Evolutionary conservation across 2,888 invertebrate species (phyloP), one percentile per base, ranked within the genome.

Genomic region (Agapostemon virescens): DNA sequence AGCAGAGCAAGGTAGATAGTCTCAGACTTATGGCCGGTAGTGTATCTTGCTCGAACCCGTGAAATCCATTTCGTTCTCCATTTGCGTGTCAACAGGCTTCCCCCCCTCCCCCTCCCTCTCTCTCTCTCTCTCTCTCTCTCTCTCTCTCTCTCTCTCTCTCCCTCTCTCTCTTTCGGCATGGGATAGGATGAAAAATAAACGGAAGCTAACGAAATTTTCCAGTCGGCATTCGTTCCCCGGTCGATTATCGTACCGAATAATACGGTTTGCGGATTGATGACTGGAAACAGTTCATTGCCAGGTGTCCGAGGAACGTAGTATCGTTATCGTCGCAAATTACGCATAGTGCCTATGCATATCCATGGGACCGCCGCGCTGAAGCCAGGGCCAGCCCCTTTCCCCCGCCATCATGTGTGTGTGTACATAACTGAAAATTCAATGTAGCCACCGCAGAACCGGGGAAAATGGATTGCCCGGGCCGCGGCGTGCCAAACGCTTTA

Each of bases 381-480:
- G 49, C 49, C 11, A 20, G 0, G 7, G 42, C 20, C 20, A 11
- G 38, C 1, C 9, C 38, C 38, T 13, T 13, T 1, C 38, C 38
- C 2, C 11, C 49, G 2, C 20, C 23, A n/a, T n/a, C n/a, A n/a
- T n/a, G n/a, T 36, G 73, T 42, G 36, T 73, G 79, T 79, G 73
- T 81, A 76, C 76, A 76, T 70, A 82, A 79, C 71, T 75, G 82
- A 79, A 82, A 83, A 82, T 83, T 83, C 74, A 81, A 78, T 78
- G 69, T 64, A 73, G 67, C 73, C 58, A 33, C 58, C 52, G 40
- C 63, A n/a, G 69, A 38, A 64, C 42, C 70, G 40, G 70, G 70
- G 68, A 58, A 71, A 79, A 81, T 79, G 76, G 64, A 83, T 83
- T 72, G 76, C 64, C 30, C n/a, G 58, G 33, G 67, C 69, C 69